phyloP scores from a whole-genome alignment of 2,888 invertebrate genomes.

The Agonum fuliginosum region DNA sequence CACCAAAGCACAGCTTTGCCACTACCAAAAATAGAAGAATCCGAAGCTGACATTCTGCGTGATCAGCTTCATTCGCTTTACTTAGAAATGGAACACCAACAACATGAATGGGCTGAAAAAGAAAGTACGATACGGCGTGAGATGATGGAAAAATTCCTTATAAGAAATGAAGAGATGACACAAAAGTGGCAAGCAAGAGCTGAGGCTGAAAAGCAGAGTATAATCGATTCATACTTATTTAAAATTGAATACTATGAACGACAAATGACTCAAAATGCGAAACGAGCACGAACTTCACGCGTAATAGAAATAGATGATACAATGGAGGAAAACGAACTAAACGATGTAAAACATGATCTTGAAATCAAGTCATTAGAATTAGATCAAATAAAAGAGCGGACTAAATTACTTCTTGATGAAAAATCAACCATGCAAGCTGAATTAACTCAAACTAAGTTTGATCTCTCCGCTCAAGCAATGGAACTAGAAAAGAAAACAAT shows the following conservation, averaged over 20 bases:
- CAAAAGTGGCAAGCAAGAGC: conserved; percentile 8
- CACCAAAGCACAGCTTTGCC: conserved; percentile 30
- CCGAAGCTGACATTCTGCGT: conserved; percentile 16
- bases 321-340: neutral
- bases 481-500: conserved; percentile 11
- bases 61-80: conserved; percentile 16
- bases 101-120: conserved; percentile 8
- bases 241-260: conserved; percentile 39
- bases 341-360: conserved; percentile 30
- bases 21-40: conserved; percentile 26
- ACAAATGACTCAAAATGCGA: neutral
- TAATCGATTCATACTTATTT: neutral
- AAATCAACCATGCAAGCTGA: conserved; percentile 17
- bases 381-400: neutral
- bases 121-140: conserved; percentile 36
- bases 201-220: conserved; percentile 11
- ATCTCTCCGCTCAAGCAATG: neutral
- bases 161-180: conserved; percentile 1
- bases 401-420: neutral
- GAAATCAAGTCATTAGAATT: conserved; percentile 15
- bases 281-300: conserved; percentile 7
- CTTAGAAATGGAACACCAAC: conserved; percentile 27
- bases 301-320: conserved; percentile 31
- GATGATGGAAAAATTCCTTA: neutral
- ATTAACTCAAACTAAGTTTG: conserved; percentile 35